A percentile compares a stretch with the other conserved stretches of the same genome.
Conservation (phyloP, 2,888 invertebrate species). For the Tineola bisselliella region DNA sequence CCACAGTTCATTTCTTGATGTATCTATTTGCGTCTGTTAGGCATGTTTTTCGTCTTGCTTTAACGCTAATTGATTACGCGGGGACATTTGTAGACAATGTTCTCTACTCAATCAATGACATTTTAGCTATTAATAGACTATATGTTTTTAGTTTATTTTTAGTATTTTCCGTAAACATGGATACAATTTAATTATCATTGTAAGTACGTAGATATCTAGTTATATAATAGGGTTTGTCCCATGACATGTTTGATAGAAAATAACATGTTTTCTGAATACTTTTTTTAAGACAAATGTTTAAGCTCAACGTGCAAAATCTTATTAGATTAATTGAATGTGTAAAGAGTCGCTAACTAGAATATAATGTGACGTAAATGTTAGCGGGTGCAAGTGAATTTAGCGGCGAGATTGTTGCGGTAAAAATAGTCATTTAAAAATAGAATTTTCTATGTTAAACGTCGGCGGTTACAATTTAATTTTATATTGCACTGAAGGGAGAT, state of each 20-base stretch:
- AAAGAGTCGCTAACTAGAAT: background rate
- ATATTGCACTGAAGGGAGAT: too few species aligned
- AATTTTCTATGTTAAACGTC: background rate
- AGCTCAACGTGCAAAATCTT: too few species aligned
- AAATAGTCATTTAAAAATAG: background rate
- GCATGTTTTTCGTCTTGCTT: background rate
- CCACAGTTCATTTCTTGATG: background rate
- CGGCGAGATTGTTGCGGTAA: background rate
- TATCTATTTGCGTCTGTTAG: background rate
- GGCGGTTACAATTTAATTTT: background rate
- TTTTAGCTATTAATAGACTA: conserved; percentile 2
- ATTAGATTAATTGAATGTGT: background rate
- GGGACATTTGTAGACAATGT: background rate
- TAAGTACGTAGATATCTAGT: too few species aligned
- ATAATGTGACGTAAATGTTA: background rate
- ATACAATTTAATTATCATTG: conserved; percentile 14
- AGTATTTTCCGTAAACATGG: conserved; percentile 14
- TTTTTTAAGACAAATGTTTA: too few species aligned
- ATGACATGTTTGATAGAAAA: too few species aligned
- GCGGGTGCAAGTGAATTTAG: background rate
- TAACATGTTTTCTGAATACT: too few species aligned
- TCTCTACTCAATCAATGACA: background rate
- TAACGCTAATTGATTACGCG: background rate
- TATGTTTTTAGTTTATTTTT: conserved; percentile 12
- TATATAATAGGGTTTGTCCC: too few species aligned